Base-by-base conservation (phyloP, 2,888 invertebrate species). In the Tinea pellionella region DNA sequence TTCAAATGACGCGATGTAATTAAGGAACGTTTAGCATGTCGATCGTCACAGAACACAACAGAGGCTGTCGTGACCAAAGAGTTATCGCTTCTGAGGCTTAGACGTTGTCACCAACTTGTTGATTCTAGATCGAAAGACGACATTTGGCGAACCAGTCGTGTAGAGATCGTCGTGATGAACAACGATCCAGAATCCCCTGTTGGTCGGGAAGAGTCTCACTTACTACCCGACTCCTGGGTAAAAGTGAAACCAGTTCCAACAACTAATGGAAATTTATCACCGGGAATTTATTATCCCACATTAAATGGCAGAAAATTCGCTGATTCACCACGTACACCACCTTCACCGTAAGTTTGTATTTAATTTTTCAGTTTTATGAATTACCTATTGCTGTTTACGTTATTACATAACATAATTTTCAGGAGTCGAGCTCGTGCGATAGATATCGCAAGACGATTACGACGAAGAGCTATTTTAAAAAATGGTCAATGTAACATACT, bases 401-500 rank as follows among this genome's bases (percentile, higher is more conserved):
- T 3, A 24, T 3, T 24, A 37, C 37, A 16, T 41, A 9, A 37
- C 9, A 9, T 78, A 79, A 67, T 73, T 87, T 85, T 62, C 86
- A 92, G 92, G 88, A 92, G 90, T 73, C 91, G 92, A 67, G 89
- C 89, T 67, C 91, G 91, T 71, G 89, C 92, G 65, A 90, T 91
- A 61, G 92, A 92, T 13, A 90, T 89, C 64, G 88, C 89, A 67
- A 88, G 94, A 59, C 91, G 94, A 72, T 89, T 93, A 60, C 92
- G 95, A 53, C 89, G 94, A 64, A 90, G 98, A 30, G 95, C 97
- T 0, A 93, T 98, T 60, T 92, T 96, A 73, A 98, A 98, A 83
- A 98, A 96, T 88, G 98, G 98, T 57, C 97, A 97, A 73, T 97
- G 97, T 85, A 99, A 99, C 83, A 95, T 98, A 62, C 91, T 96